phyloP scores from a whole-genome alignment of 2,888 invertebrate species.

The Thera obeliscata region DNA sequence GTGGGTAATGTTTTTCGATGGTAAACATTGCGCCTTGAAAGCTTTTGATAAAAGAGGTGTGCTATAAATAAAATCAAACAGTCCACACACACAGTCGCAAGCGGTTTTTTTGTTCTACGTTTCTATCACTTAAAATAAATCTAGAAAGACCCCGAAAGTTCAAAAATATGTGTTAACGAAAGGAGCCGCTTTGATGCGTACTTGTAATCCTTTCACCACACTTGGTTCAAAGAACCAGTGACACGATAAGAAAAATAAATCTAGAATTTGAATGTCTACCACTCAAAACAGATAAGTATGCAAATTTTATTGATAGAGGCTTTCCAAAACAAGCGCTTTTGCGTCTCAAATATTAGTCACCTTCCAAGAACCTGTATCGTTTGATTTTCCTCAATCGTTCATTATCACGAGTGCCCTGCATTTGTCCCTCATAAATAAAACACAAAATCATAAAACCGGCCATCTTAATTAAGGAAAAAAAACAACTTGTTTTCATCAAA shows the following conservation, averaged over 20 bases:
- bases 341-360: slow-evolving; percentile 14
- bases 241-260: neutral
- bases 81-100: no score
- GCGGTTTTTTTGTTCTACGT: no score
- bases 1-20: no score
- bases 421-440: slow-evolving; percentile 26
- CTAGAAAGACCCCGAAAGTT: no score
- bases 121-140: no score
- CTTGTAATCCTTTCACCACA: no score
- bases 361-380: slow-evolving; percentile 23
- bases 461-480: slow-evolving; percentile 28
- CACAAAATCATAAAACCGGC: slow-evolving; percentile 27
- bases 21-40: no score
- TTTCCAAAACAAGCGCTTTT: slow-evolving; percentile 8
- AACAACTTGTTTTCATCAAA: slow-evolving; percentile 27
- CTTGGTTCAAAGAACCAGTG: no score
- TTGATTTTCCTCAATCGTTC: slow-evolving; percentile 38
- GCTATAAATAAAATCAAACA: no score
- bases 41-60: no score
- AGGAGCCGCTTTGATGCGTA: no score
- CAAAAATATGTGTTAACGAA: no score
- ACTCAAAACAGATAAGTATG: neutral
- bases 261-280: neutral
- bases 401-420: slow-evolving; percentile 33
- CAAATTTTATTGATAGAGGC: neutral